Percentiles rank a stretch among this genome's conserved stretches.
phyloP scores from a whole-genome alignment of 2,113 vertebrate species.

The Budorcas taxicolor region DNA sequence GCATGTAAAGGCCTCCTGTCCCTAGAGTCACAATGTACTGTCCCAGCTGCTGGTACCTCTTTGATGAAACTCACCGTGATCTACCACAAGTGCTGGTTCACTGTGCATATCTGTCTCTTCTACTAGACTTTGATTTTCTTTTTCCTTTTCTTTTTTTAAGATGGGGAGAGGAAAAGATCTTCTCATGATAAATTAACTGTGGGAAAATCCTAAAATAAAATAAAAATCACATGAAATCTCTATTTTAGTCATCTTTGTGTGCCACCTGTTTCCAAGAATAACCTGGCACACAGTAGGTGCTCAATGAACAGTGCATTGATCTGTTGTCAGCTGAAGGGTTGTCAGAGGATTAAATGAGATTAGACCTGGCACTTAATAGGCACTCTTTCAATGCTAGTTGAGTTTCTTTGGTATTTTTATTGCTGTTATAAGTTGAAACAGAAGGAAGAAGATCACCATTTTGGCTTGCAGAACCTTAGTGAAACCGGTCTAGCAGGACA shows the following conservation, averaged over 20 bases:
- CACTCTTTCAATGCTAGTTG: not conserved
- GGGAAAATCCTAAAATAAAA: not conserved
- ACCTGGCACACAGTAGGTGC: not conserved
- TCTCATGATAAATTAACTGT: not conserved
- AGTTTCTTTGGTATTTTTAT: not conserved
- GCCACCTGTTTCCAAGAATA: not conserved
- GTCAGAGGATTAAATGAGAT: not conserved
- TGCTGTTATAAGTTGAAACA: not conserved
- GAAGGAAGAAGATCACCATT: not conserved
- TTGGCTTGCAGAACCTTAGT: not conserved
- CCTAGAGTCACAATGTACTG: not conserved
- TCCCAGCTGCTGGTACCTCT: not conserved
- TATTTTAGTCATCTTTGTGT: not conserved
- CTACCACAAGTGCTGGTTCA: not conserved
- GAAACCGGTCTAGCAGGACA: constrained; percentile 34
- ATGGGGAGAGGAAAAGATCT: not conserved
- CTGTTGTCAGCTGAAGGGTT: not conserved
- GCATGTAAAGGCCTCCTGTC: not conserved
- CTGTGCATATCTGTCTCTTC: not conserved
- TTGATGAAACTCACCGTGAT: not conserved
- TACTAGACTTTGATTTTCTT: not conserved
- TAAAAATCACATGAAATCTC: not conserved
- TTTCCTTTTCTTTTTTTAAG: not conserved
- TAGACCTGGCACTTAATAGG: not conserved
- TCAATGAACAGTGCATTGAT: not conserved